These are phyloP conservation scores for Myotis yumanensis DNA, from an alignment of 2,113 vertebrate species.

Conservation along the genomic window DNA sequence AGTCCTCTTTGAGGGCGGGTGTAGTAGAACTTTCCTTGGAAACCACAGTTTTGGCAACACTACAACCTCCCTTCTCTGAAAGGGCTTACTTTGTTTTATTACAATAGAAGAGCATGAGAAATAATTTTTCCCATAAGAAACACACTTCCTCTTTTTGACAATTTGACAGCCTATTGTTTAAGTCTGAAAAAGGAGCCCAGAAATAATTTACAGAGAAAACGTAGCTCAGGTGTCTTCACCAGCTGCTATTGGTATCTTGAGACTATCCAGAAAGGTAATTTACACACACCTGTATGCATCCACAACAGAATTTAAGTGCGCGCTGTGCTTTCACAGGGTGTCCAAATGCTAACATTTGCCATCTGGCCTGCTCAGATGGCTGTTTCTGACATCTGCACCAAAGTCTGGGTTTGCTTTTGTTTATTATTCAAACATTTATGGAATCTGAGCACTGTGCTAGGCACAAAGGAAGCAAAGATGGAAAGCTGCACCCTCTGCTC, in stretches of 20 bases:
- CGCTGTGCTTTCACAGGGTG: conserved; percentile 77
- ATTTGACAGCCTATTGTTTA: conserved; percentile 76
- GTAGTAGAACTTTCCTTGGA: not conserved
- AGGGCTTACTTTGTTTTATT: conserved; percentile 58
- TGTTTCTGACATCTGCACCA: conserved; percentile 69
- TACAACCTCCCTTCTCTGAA: conserved; percentile 49
- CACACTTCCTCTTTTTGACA: conserved; percentile 73
- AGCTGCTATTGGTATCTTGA: conserved; percentile 65
- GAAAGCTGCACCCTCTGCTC: not conserved
- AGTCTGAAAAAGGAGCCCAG: conserved; percentile 61
- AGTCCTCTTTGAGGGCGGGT: not conserved
- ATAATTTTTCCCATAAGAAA: conserved; percentile 68
- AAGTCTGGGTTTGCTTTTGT: conserved; percentile 22
- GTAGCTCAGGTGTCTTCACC: conserved; percentile 73
- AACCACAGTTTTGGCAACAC: conserved; percentile 22
- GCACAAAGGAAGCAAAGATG: conserved; percentile 33
- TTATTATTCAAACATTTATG: conserved; percentile 60
- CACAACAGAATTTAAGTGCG: conserved; percentile 70
- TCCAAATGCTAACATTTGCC: conserved; percentile 79
- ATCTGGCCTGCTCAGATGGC: conserved; percentile 76
- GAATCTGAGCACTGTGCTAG: conserved; percentile 37
- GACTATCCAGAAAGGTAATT: conserved; percentile 67
- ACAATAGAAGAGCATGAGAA: conserved; percentile 61
- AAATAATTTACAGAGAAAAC: conserved; percentile 74
- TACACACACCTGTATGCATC: conserved; percentile 27